Conservation (phyloP, 2,888 invertebrate genomes). For the Notodonta ziczac region DNA sequence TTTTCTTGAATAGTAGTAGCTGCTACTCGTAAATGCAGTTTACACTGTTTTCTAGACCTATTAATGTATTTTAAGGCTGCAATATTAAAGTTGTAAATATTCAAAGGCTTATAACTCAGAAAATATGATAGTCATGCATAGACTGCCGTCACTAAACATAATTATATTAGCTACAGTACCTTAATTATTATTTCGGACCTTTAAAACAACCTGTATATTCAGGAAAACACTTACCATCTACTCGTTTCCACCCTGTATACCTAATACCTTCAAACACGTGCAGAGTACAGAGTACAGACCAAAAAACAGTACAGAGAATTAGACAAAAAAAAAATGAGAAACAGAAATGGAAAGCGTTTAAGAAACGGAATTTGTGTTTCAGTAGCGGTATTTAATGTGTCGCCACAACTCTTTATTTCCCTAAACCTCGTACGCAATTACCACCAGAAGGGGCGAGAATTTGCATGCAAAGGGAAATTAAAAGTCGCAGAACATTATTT, state of each 20-base stretch:
- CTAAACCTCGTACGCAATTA: constrained; percentile 25
- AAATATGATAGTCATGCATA: too few species aligned
- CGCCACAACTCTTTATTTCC: constrained; percentile 33
- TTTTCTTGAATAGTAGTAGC: too few species aligned
- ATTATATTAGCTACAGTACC: too few species aligned
- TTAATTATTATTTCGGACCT: too few species aligned
- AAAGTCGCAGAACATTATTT: neutral
- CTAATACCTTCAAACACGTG: constrained; percentile 9
- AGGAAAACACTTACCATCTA: constrained; percentile 27
- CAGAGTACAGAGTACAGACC: constrained; percentile 11
- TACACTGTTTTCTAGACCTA: too few species aligned
- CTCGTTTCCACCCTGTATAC: constrained; percentile 23
- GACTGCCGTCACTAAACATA: too few species aligned
- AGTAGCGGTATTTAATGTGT: constrained; percentile 34
- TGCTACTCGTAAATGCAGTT: too few species aligned
- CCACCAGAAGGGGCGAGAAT: neutral
- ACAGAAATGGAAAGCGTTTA: constrained; percentile 25
- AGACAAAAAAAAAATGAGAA: constrained; percentile 16
- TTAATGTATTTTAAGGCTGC: too few species aligned
- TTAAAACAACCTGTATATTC: constrained; percentile 10
- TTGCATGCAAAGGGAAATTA: neutral
- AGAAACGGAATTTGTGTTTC: constrained; percentile 30
- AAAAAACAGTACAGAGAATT: constrained; percentile 17
- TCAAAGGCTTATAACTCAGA: too few species aligned
- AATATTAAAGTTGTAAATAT: too few species aligned